phyloP scores from a whole-genome alignment of 2,113 vertebrate species.

The Alligator sinensis region DNA sequence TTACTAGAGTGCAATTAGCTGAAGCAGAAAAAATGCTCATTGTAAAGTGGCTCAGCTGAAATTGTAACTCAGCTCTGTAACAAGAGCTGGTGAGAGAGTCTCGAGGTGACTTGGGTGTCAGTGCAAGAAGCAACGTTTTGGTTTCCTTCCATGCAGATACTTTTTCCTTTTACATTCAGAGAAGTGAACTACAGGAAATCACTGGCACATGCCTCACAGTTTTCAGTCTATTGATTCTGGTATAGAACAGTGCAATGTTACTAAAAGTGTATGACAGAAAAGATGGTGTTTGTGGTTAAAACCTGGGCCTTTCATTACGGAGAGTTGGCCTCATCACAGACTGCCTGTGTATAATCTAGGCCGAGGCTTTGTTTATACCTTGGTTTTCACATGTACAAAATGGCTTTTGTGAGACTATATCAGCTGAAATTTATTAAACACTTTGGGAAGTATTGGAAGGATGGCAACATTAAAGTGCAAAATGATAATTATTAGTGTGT shows the following conservation, averaged over 20 bases:
- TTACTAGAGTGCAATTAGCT: conserved; percentile 82
- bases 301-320: neutral
- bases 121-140: neutral
- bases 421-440: neutral
- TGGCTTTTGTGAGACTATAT: neutral
- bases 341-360: neutral
- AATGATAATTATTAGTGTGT: conserved; percentile 1
- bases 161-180: neutral
- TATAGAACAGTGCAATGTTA: neutral
- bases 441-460: neutral
- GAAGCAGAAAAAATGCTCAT: conserved; percentile 69
- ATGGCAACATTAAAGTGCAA: neutral
- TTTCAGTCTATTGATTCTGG: neutral
- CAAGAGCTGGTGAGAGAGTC: neutral
- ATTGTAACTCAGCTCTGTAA: conserved; percentile 69
- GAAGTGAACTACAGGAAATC: neutral
- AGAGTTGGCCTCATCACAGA: neutral
- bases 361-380: neutral
- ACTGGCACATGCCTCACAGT: neutral
- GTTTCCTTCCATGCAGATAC: neutral
- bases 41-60: conserved; percentile 52
- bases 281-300: neutral
- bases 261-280: neutral
- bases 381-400: neutral
- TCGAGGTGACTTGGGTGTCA: neutral